Percentiles rank a stretch among this genome's conserved stretches.
phyloP scores from a whole-genome alignment of 2,888 invertebrate species.

The Callinectes sapidus region DNA sequence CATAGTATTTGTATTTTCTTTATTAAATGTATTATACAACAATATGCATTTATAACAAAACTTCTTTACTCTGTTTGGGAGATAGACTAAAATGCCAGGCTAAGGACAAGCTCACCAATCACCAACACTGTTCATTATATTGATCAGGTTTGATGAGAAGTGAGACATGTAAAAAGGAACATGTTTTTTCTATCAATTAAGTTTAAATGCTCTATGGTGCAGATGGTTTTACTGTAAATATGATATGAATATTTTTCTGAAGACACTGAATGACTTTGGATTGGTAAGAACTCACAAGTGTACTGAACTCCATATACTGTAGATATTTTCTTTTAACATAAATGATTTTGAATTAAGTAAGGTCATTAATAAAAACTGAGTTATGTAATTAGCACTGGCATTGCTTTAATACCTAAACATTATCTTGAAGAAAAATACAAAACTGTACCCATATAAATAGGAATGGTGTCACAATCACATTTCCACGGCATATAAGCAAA shows the following conservation, averaged over 20 bases:
- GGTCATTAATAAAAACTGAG: conserved; percentile 9
- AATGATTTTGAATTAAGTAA: not conserved
- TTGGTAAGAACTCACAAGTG: no score
- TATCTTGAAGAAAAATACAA: not conserved
- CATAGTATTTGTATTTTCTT: conserved; percentile 30
- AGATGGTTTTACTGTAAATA: not conserved
- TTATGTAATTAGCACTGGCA: not conserved
- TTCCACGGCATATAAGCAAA: no score
- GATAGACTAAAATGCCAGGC: not conserved
- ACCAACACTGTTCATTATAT: not conserved
- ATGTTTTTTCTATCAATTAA: not conserved
- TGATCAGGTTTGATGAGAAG: not conserved
- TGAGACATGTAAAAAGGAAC: not conserved
- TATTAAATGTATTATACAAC: conserved; percentile 25
- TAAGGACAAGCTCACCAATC: not conserved
- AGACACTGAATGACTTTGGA: conserved; percentile 20
- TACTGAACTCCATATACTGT: no score
- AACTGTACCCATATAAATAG: no score
- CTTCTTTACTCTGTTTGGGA: not conserved
- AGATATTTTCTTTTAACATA: no score
- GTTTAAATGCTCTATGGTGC: not conserved
- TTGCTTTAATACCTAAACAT: conserved; percentile 23
- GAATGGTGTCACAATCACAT: no score
- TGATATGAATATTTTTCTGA: not conserved
- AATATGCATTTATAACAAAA: conserved; percentile 38